Percentiles rank a stretch among this genome's conserved stretches.
phyloP scores from a whole-genome alignment of 2,888 invertebrate species.

The Lamproptera curius region DNA sequence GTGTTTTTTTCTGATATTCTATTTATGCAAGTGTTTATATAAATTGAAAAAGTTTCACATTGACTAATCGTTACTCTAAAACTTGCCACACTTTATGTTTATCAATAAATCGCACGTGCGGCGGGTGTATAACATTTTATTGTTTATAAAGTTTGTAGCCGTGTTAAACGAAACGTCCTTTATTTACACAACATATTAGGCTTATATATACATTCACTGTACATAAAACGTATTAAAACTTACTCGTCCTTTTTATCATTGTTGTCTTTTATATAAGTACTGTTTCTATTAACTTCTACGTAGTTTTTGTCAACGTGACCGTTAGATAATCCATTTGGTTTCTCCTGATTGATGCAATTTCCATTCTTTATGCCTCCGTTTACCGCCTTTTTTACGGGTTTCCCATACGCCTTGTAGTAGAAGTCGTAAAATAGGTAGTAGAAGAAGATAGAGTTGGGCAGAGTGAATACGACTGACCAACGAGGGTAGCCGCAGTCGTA shows the following conservation, averaged over 20 bases:
- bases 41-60: no score
- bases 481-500: slow-evolving; percentile 93
- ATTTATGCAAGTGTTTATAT: no score
- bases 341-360: slow-evolving; percentile 33
- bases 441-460: slow-evolving; percentile 95
- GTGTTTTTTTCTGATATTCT: no score
- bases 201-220: slow-evolving; percentile 26
- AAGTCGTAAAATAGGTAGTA: slow-evolving; percentile 95
- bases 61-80: no score
- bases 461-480: slow-evolving; percentile 89
- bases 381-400: slow-evolving; percentile 40
- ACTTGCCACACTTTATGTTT: not conserved
- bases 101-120: not conserved
- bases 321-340: slow-evolving; percentile 33
- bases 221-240: slow-evolving; percentile 15
- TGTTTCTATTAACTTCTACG: slow-evolving; percentile 15
- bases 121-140: not conserved
- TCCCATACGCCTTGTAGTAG: slow-evolving; percentile 87
- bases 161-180: no score
- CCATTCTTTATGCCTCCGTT: slow-evolving; percentile 27
- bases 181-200: slow-evolving; percentile 20
- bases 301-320: slow-evolving; percentile 26
- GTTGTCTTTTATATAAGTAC: slow-evolving; percentile 11
- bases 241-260: slow-evolving; percentile 29
- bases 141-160: not conserved